phyloP scores from a whole-genome alignment of 2,113 vertebrate species.

The Lasiurus borealis region DNA sequence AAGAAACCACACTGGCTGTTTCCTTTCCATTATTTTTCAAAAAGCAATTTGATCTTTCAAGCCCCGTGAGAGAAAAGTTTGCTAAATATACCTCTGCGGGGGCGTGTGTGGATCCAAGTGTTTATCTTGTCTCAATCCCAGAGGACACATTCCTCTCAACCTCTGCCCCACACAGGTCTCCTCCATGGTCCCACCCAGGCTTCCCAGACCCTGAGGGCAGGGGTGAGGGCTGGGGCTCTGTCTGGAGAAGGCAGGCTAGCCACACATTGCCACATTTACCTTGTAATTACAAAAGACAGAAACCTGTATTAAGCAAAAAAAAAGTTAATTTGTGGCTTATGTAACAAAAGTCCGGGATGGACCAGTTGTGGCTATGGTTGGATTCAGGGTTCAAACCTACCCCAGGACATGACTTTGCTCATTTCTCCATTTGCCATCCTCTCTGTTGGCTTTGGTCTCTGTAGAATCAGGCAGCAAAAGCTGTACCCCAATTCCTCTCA shows the following conservation, averaged over 20 bases:
- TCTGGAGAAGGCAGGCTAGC: background rate
- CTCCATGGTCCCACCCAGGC: background rate
- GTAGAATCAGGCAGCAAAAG: background rate
- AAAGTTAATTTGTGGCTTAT: background rate
- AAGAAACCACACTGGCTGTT: slow-evolving; percentile 73
- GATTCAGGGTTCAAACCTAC: background rate
- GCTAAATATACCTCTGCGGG: slow-evolving; percentile 77
- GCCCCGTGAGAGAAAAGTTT: slow-evolving; percentile 75
- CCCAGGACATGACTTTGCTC: background rate
- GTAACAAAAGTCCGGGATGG: background rate
- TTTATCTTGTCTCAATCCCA: slow-evolving; percentile 73
- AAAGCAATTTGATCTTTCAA: slow-evolving; percentile 82
- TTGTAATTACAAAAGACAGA: slow-evolving; percentile 27
- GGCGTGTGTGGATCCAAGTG: slow-evolving; percentile 74
- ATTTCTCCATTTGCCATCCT: background rate
- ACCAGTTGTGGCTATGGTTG: background rate
- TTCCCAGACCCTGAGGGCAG: background rate
- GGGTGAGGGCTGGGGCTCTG: background rate
- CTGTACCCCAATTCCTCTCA: background rate
- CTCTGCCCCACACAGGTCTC: background rate
- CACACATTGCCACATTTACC: background rate
- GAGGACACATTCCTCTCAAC: background rate
- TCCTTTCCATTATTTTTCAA: slow-evolving; percentile 80
- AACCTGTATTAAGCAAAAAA: background rate
- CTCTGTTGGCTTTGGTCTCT: background rate